Evolutionary conservation across 2,888 invertebrate species (phyloP).

Genomic region (Plagodis dolabraria): DNA sequence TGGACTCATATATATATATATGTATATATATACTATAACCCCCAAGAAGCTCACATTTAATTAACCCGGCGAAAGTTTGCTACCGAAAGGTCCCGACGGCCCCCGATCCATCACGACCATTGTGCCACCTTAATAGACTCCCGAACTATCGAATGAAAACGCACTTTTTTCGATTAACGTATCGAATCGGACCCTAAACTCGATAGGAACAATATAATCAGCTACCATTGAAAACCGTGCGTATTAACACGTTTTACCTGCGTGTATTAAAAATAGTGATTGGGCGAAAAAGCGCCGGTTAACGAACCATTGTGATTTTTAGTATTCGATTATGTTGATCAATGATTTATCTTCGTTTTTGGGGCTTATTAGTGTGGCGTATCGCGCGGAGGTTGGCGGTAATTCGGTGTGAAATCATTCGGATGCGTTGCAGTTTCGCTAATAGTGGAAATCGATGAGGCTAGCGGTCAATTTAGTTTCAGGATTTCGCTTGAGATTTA

Average conservation of each 20-base stretch:
- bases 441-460: conserved; percentile 8
- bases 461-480: neutral
- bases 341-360: conserved; percentile 63
- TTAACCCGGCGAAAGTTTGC: conserved; percentile 60
- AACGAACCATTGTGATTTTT: conserved; percentile 82
- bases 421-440: conserved; percentile 29
- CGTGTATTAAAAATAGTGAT: conserved; percentile 80
- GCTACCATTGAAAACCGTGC: conserved; percentile 66
- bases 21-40: conserved; percentile 17
- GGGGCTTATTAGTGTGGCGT: conserved; percentile 23
- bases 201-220: conserved; percentile 82
- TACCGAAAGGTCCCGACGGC: conserved; percentile 44
- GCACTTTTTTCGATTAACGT: conserved; percentile 80
- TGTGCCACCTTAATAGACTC: conserved; percentile 66
- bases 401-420: conserved; percentile 51
- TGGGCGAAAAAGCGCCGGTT: conserved; percentile 60
- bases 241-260: conserved; percentile 54
- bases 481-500: too few relatives aligned
- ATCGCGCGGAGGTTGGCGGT: conserved; percentile 40
- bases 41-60: conserved; percentile 54
- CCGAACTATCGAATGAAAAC: conserved; percentile 71
- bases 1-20: too few relatives aligned
- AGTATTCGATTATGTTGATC: conserved; percentile 77
- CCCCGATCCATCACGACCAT: conserved; percentile 65
- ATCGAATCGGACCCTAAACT: conserved; percentile 72